Evolutionary conservation across 2,113 vertebrate species (phyloP).

Genomic region (Microcebus lehilahytsara): DNA sequence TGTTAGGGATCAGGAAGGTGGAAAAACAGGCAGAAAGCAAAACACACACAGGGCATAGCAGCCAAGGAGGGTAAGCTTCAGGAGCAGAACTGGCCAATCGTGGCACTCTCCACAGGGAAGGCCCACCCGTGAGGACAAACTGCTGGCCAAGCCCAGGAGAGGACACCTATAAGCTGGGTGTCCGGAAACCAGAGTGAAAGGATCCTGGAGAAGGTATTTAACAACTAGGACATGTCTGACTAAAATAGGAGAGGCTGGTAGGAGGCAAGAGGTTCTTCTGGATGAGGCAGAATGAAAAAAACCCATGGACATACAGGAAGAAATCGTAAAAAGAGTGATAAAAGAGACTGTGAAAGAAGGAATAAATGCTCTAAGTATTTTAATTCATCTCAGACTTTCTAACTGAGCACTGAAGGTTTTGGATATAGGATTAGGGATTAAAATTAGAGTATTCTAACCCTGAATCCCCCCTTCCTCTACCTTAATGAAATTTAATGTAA

Average conservation of each 20-base stretch:
- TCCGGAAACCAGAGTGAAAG: not conserved
- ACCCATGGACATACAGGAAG: not conserved
- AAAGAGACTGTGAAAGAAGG: not conserved
- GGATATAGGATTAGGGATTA: accelerated
- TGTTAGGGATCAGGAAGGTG: not conserved
- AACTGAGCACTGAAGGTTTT: not conserved
- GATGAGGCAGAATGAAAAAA: not conserved
- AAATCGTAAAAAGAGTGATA: not conserved
- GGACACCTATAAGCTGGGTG: not conserved
- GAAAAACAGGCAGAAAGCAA: not conserved
- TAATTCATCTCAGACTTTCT: not conserved
- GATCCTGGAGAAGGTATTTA: not conserved
- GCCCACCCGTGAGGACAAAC: too few relatives aligned
- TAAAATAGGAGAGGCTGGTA: not conserved
- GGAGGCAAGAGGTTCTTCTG: not conserved
- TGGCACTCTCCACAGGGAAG: too few relatives aligned
- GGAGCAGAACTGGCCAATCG: too few relatives aligned
- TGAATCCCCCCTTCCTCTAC: too few relatives aligned
- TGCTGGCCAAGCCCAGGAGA: accelerated
- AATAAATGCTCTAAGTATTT: not conserved
- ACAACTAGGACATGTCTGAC: too few relatives aligned
- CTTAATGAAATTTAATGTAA: not conserved
- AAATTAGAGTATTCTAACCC: accelerated
- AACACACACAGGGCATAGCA: not conserved
- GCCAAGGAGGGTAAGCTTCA: too few relatives aligned